Conservation (phyloP, 1,140 invertebrate genomes). For the Rhagoletis zephyria region DNA sequence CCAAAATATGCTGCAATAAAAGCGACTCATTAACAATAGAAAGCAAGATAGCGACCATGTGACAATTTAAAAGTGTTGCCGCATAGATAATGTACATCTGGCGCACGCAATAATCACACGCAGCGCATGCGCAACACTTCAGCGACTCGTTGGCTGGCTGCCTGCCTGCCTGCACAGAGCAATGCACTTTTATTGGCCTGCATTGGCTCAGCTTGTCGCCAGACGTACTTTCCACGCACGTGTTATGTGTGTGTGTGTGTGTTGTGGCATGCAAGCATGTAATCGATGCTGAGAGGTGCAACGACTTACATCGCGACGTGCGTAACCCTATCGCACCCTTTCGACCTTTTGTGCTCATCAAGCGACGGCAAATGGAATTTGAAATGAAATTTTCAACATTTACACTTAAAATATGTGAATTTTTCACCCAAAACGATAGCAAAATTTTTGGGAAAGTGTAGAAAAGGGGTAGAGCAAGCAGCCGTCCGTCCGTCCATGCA, state of each 20-base stretch:
- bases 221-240: background rate
- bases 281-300: constrained; percentile 29
- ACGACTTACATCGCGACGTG: background rate
- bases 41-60: background rate
- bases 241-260: constrained; percentile 34
- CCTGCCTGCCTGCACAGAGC: background rate
- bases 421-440: constrained; percentile 34
- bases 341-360: constrained; percentile 44
- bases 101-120: background rate
- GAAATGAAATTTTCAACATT: constrained; percentile 53
- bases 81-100: background rate
- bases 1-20: constrained; percentile 5
- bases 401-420: constrained; percentile 53
- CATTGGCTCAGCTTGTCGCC: background rate
- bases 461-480: constrained; percentile 25
- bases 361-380: constrained; percentile 28
- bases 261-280: background rate
- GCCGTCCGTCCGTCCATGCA: background rate
- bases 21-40: constrained; percentile 17
- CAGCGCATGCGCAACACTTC: constrained; percentile 27
- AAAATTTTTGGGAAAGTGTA: background rate
- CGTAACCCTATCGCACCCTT: constrained; percentile 48
- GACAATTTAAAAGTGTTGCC: background rate
- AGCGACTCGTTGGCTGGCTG: background rate
- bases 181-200: background rate